A percentile compares a stretch with the other conserved stretches of the same genome.
Conservation (phyloP, 1,140 invertebrate species). For the Leptestheria dahalacensis region DNA sequence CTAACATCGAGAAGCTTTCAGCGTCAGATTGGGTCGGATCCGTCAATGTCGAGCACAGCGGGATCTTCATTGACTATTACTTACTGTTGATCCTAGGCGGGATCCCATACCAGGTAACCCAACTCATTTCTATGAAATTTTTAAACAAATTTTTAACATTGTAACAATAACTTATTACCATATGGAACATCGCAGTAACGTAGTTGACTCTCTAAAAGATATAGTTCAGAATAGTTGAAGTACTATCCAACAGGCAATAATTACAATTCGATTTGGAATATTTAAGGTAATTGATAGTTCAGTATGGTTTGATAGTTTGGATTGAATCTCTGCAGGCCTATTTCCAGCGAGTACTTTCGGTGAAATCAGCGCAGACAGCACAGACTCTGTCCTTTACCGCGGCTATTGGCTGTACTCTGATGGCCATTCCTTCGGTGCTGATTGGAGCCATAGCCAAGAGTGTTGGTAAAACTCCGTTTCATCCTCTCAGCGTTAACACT, state of each 20-base stretch:
- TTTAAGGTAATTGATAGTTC: neutral
- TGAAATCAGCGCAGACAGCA: slow-evolving; percentile 48
- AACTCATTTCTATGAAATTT: neutral
- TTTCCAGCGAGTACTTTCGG: slow-evolving; percentile 64
- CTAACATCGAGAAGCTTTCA: slow-evolving; percentile 30
- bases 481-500: neutral
- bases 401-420: slow-evolving; percentile 52
- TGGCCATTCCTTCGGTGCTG: slow-evolving; percentile 55
- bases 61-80: slow-evolving; percentile 50
- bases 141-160: neutral
- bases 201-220: too few relatives aligned
- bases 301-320: too few relatives aligned
- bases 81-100: slow-evolving; percentile 62
- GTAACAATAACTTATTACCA: too few relatives aligned
- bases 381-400: slow-evolving; percentile 53
- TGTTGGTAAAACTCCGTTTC: slow-evolving; percentile 38
- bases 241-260: neutral
- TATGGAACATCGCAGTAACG: too few relatives aligned
- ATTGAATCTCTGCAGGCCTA: too few relatives aligned
- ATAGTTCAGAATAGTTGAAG: too few relatives aligned
- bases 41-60: slow-evolving; percentile 38
- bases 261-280: neutral
- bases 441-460: slow-evolving; percentile 56
- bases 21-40: slow-evolving; percentile 48
- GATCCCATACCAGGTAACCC: slow-evolving; percentile 62